Evolutionary conservation across 2,888 invertebrate species (phyloP), one percentile per base, ranked within the genome.

Genomic region (Andrena camellia): DNA sequence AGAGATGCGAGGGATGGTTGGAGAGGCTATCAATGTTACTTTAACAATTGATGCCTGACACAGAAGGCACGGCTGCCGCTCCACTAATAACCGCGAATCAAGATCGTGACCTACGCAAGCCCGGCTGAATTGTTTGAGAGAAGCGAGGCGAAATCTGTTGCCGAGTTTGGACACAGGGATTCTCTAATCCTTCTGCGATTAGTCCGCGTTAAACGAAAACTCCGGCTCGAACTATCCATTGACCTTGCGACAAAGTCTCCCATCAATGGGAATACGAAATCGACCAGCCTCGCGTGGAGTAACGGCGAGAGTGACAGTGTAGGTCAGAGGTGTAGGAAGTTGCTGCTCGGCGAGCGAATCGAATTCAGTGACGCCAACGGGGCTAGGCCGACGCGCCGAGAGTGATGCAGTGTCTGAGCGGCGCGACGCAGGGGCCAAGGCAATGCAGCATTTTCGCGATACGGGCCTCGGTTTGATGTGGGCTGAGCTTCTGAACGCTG

Each of bases 221-320:
- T 1, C 42, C 42, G 4, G 5, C 17, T 42, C 42, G 42, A 5
- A 1, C 4, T 42, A 1, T 42, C 42, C 17, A 48, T 66, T 66
- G n/a, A 66, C 42, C n/a, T 13, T 13, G 26, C 42, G 64, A 42
- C 20, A 71, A 74, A 63, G 67, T 48, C 35, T 35, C 52, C 73
- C 57, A 71, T 78, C 83, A 81, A 78, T 84, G 78, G 78, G 83
- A 84, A 84, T 82, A 69, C 78, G 50, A 69, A 83, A 84, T 83
- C 69, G 81, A 63, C 67, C 20, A 35, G 17, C 54, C 59, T 20
- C 59, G 64, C 35, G 23, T 33, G 42, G 42, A 42, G 42, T 17
- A 17, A 42, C 42, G 42, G 4, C 42, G 13, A 17, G 42, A 42
- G 42, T 42, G 42, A 17, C 42, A 42, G 42, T 42, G 42, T 42